Evolutionary conservation across 2,888 invertebrate genomes (phyloP).

Genomic region (Hanleya hanleyi): DNA sequence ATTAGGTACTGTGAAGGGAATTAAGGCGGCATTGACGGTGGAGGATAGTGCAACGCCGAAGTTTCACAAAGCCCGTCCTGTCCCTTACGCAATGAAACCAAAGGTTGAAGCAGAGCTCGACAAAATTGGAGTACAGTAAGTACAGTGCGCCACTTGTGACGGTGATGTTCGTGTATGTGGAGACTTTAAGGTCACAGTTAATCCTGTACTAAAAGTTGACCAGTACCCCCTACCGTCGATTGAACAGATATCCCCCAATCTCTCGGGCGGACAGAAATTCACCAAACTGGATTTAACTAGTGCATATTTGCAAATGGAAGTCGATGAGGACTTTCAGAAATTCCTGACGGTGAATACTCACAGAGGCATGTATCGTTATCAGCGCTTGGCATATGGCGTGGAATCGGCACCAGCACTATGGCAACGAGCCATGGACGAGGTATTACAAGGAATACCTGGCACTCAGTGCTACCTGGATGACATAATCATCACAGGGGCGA

Average conservation of each 20-base stretch:
- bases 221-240: conserved; percentile 49
- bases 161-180: conserved; percentile 43
- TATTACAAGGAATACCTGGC: background rate
- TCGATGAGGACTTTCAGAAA: conserved; percentile 30
- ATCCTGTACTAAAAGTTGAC: conserved; percentile 51
- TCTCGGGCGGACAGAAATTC: conserved; percentile 36
- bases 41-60: no score
- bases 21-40: no score
- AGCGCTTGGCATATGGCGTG: conserved; percentile 2
- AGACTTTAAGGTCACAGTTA: conserved; percentile 49
- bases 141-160: no score
- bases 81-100: conserved; percentile 27
- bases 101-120: conserved; percentile 32
- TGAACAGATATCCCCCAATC: conserved; percentile 48
- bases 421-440: conserved; percentile 5
- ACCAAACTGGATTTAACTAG: conserved; percentile 23
- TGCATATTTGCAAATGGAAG: conserved; percentile 27
- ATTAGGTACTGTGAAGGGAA: no score
- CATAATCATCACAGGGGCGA: background rate
- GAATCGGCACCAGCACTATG: no score
- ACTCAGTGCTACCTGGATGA: conserved; percentile 1
- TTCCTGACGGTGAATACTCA: conserved; percentile 11
- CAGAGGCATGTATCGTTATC: background rate
- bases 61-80: no score
- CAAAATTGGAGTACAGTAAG: no score